Conservation (phyloP, 2,797 vertebrate species). For the Chelidonichthys spinosus region DNA sequence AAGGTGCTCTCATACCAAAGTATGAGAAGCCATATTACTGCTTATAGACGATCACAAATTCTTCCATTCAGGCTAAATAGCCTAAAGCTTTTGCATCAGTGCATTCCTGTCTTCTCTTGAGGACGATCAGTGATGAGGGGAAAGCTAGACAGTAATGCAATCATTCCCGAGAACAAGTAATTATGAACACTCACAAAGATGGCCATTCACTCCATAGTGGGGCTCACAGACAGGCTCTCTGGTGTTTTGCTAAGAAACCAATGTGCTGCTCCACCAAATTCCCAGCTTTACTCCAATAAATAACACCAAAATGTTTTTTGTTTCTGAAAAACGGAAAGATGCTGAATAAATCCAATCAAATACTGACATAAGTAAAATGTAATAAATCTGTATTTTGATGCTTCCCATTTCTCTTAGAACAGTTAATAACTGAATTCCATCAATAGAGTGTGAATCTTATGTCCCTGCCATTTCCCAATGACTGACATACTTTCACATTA, state of each 20-base stretch:
- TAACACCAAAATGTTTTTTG: neutral
- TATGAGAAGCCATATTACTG: neutral
- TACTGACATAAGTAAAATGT: neutral
- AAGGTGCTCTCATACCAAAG: neutral
- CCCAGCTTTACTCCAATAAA: neutral
- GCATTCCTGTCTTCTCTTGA: constrained; percentile 43
- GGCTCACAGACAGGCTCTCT: constrained; percentile 2
- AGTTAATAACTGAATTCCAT: constrained; percentile 7
- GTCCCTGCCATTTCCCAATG: constrained; percentile 16
- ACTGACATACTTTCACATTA: constrained; percentile 39
- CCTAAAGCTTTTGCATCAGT: constrained; percentile 25
- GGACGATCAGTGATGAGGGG: constrained; percentile 32
- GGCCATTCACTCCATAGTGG: constrained; percentile 53
- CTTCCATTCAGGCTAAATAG: constrained; percentile 19
- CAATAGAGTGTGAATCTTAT: constrained; percentile 5
- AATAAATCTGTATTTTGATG: constrained; percentile 13
- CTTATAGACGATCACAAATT: constrained; percentile 21
- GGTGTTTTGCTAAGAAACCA: constrained; percentile 26
- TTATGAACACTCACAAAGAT: constrained; percentile 65
- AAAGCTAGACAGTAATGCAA: constrained; percentile 57
- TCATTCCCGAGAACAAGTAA: constrained; percentile 53
- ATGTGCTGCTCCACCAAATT: neutral
- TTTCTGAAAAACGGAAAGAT: neutral
- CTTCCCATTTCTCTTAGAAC: neutral
- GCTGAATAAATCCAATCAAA: neutral